Evolutionary conservation across 2,888 invertebrate species (phyloP).

Genomic region (Abrostola triplasia): DNA sequence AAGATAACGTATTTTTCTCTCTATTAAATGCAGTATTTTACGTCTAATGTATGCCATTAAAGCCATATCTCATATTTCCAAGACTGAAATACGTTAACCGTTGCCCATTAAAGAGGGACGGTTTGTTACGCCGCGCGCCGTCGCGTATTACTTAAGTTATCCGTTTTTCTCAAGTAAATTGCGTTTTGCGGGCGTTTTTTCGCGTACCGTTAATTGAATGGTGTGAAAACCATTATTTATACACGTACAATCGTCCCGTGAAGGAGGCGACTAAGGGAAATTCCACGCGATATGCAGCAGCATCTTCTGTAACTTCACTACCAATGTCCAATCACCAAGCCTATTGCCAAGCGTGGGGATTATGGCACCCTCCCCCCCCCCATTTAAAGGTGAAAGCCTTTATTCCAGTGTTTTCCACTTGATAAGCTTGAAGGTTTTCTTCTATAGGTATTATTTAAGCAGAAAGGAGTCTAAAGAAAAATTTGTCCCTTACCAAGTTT

Average conservation of each 20-base stretch:
- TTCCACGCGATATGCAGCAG: too few species aligned
- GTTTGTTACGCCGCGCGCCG: conserved; percentile 38
- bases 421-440: conserved; percentile 4
- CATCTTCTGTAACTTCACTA: too few species aligned
- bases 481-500: too few species aligned
- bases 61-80: conserved; percentile 26
- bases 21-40: background rate
- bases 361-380: too few species aligned
- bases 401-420: background rate
- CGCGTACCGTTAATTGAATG: background rate
- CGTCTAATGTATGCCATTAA: background rate
- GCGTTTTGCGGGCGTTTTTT: conserved; percentile 17
- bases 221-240: background rate
- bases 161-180: conserved; percentile 48
- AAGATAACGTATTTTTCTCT: background rate
- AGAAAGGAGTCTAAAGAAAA: too few species aligned
- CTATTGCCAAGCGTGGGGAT: too few species aligned
- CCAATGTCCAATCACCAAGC: too few species aligned
- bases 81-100: conserved; percentile 30
- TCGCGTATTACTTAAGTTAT: conserved; percentile 36
- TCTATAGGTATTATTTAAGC: too few species aligned
- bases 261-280: too few species aligned
- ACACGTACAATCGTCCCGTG: too few species aligned
- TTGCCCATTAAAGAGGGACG: conserved; percentile 30
- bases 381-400: too few species aligned